A percentile compares a stretch with the other conserved stretches of the same genome.
These are phyloP conservation scores for Molossus alvarezi DNA, from an alignment of 2,797 vertebrate species.

Conservation along the genomic window DNA sequence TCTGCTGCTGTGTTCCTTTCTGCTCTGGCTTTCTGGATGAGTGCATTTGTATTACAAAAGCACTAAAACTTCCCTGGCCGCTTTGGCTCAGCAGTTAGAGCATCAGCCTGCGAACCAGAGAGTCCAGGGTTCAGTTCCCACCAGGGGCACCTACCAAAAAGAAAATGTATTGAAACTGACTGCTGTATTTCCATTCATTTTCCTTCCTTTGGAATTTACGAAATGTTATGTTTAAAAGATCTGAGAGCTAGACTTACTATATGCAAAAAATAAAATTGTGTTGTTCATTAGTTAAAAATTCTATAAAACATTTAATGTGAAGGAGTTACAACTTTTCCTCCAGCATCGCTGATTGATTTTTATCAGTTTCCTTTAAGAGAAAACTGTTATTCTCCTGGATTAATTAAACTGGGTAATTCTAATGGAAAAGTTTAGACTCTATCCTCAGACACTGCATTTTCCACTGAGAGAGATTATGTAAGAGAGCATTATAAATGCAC, in stretches of 20 bases:
- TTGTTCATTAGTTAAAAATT: slow-evolving; percentile 49
- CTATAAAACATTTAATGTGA: slow-evolving; percentile 46
- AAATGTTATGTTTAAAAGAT: slow-evolving; percentile 65
- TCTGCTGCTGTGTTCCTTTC: background rate
- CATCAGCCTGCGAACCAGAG: too few relatives aligned
- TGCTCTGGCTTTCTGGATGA: slow-evolving; percentile 39
- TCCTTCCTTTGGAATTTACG: background rate
- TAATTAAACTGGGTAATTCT: slow-evolving; percentile 81
- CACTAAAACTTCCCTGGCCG: background rate
- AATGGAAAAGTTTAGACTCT: slow-evolving; percentile 71
- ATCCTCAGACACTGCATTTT: slow-evolving; percentile 82
- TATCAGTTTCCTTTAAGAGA: slow-evolving; percentile 74
- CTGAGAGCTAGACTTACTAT: background rate
- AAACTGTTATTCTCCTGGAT: slow-evolving; percentile 71
- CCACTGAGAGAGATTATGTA: slow-evolving; percentile 81
- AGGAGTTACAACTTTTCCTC: slow-evolving; percentile 68
- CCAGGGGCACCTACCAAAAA: too few relatives aligned
- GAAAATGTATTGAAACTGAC: background rate
- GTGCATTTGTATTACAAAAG: slow-evolving; percentile 13
- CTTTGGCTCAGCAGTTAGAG: too few relatives aligned
- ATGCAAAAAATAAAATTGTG: background rate
- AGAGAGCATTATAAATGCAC: slow-evolving; percentile 78
- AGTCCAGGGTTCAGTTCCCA: too few relatives aligned
- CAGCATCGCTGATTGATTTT: slow-evolving; percentile 66
- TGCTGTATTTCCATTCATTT: slow-evolving; percentile 5